Evolutionary conservation across 2,888 invertebrate species (phyloP), one percentile per base, ranked within the genome.

Genomic region (Machimus atricapillus): DNA sequence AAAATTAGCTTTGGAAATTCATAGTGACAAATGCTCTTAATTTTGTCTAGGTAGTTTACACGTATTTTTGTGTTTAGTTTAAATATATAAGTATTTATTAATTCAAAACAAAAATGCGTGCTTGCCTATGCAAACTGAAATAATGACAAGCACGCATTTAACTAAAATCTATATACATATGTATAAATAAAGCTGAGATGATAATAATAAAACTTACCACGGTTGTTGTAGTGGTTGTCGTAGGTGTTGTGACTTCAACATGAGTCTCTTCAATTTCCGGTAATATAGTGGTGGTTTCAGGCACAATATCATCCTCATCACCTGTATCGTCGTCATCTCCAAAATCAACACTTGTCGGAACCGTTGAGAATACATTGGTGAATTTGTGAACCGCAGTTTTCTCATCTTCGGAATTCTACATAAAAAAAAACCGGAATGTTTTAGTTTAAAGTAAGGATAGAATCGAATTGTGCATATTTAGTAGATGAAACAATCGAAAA

Each of bases 231-330:
- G 56, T 81, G 31, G 81, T 86, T 12, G 82, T 58, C 16, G 58
- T 37, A 12, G 85, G 76, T 19, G 52, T 79, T 66, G 86, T 85
- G 16, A 81, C 78, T 14, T 87, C 85, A 34, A 31, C 16, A 37
- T 37, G 86, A 8, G 82, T 56, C 16, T 56, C 16, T 56, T 73
- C 81, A n/a, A 46, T 31, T 77, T 83, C 66, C 37, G 83, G 76
- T 9, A 87, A 46, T n/a, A 87, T 43, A 40, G 87, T 87, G 27
- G 87, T 52, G 14, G 43, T 40, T 87, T 87, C 87, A 40, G 76
- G 40, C 37, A 83, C 83, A 66, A 40, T 37, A 27, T 87, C 85
- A 46, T 87, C 85, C 0, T 43, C 56, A 66, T 79, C 46, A 31
- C 19, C 58, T 66, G 82, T 58, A n/a, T 14, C 58, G 58, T 58